Conservation (phyloP, 2,113 vertebrate genomes). For the Chrysochloris asiatica region DNA sequence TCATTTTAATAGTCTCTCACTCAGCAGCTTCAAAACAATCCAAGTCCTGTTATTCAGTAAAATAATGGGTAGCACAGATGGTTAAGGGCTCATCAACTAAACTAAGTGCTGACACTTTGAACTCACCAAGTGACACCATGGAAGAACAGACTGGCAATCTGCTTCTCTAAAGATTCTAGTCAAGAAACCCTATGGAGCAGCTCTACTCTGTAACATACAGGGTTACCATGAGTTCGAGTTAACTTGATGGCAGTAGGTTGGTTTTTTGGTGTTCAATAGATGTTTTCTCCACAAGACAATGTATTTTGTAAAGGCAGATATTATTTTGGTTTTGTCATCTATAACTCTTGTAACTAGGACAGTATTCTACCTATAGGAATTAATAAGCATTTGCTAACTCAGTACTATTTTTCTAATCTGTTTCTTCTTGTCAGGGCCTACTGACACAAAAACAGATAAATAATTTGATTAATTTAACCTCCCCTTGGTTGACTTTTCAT, state of each 20-base stretch:
- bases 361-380: background rate
- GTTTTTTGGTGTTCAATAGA: background rate
- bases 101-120: background rate
- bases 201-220: background rate
- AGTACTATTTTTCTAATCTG: background rate
- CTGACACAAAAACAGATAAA: background rate
- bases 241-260: background rate
- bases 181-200: background rate
- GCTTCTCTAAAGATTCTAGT: background rate
- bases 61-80: background rate
- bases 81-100: background rate
- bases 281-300: background rate
- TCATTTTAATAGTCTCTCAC: background rate
- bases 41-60: background rate
- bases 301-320: background rate
- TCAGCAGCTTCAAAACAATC: background rate
- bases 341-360: background rate
- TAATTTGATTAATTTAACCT: background rate
- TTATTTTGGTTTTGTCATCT: background rate
- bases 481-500: background rate
- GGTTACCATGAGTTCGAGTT: background rate
- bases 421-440: background rate
- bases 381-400: background rate
- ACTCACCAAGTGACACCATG: background rate
- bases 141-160: background rate